A percentile compares a stretch with the other conserved stretches of the same genome.
These are phyloP conservation scores for Turritopsis dohrnii DNA, from an alignment of 30 jellyfish, hydroid and myxozoan species.

Conservation along the genomic window DNA sequence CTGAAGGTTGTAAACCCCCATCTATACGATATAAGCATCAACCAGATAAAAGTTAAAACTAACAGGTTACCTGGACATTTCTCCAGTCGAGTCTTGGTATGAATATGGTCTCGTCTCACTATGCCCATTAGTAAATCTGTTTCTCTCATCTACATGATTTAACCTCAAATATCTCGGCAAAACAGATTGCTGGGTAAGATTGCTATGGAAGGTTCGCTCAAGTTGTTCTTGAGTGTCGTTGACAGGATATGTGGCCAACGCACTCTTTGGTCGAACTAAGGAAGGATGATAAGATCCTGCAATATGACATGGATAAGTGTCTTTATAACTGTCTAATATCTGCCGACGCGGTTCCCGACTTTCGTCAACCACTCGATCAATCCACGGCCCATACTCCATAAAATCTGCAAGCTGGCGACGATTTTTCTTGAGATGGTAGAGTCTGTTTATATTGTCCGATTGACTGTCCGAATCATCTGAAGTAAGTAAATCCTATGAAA, in stretches of 20 bases:
- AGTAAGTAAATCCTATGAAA: neutral
- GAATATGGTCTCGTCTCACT: neutral
- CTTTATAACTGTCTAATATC: neutral
- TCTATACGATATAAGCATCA: too few relatives aligned
- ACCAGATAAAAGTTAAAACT: too few relatives aligned
- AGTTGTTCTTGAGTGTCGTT: neutral
- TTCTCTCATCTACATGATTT: neutral
- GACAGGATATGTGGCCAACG: neutral
- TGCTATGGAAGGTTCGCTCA: neutral
- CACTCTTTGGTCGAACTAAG: neutral
- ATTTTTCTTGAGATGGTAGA: neutral
- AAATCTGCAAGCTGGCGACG: neutral
- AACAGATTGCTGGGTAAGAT: neutral
- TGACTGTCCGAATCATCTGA: neutral
- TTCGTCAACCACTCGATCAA: neutral
- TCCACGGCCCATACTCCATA: slow-evolving; percentile 21
- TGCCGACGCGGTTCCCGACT: slow-evolving; percentile 11
- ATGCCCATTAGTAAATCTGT: neutral
- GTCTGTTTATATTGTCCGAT: neutral
- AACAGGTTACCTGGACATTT: neutral
- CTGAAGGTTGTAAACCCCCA: too few relatives aligned
- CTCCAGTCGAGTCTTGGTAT: neutral
- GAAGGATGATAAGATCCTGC: neutral
- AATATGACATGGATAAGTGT: neutral
- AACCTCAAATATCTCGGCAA: neutral